Percentiles rank a stretch among this genome's conserved stretches.
Evolutionary conservation across 1,140 invertebrate species (phyloP).

Genomic region (Chymomyza costata): DNA sequence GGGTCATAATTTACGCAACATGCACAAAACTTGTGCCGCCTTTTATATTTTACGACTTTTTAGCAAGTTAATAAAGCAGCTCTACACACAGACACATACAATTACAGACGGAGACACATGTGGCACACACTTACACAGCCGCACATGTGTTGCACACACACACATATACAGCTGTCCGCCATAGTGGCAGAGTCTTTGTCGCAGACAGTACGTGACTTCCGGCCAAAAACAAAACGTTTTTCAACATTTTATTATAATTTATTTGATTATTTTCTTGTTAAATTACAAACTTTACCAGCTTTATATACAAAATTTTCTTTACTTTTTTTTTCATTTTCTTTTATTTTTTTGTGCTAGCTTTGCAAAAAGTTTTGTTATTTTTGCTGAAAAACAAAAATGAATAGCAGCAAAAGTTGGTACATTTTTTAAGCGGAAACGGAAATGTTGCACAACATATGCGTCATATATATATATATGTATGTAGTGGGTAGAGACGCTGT

Average conservation of each 20-base stretch:
- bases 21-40: conserved; percentile 1
- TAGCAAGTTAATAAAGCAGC: conserved; percentile 33
- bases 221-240: conserved; percentile 70
- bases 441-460: conserved; percentile 71
- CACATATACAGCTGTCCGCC: conserved; percentile 17
- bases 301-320: conserved; percentile 2
- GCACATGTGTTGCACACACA: conserved; percentile 2
- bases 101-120: conserved; percentile 1
- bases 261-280: conserved; percentile 73
- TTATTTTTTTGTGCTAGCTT: conserved; percentile 19
- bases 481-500: conserved; percentile 7
- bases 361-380: conserved; percentile 30
- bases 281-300: conserved; percentile 68
- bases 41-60: conserved; percentile 16
- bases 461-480: conserved; percentile 32
- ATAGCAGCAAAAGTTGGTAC: not conserved
- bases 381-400: conserved; percentile 8
- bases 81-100: conserved; percentile 1
- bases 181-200: too few species aligned
- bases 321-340: conserved; percentile 1
- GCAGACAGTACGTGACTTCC: conserved; percentile 72
- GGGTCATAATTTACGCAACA: conserved; percentile 61
- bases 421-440: conserved; percentile 52
- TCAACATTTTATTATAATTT: conserved; percentile 70
- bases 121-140: conserved; percentile 8